phyloP scores from a whole-genome alignment of 2,797 vertebrate genomes.

The Scyliorhinus canicula region DNA sequence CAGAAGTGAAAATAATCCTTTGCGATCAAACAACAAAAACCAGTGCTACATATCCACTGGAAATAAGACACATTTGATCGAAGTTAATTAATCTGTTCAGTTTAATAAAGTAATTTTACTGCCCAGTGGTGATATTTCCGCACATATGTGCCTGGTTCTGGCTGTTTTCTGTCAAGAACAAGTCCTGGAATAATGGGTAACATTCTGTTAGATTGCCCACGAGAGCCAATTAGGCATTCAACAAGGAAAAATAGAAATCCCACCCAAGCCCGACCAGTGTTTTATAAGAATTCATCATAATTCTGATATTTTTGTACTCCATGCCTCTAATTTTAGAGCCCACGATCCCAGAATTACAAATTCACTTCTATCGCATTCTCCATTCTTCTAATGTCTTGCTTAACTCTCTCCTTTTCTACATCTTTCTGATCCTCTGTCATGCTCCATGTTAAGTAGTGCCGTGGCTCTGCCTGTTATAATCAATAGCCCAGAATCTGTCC shows the following conservation, averaged over 20 bases:
- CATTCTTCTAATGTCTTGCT: not conserved
- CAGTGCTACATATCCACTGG: no score
- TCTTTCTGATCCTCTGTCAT: not conserved
- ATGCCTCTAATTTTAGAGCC: not conserved
- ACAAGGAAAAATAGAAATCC: no score
- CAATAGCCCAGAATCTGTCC: not conserved
- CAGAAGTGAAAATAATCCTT: no score
- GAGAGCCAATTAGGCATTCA: no score
- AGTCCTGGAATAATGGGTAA: not conserved
- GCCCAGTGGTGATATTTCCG: not conserved
- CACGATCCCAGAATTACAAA: not conserved
- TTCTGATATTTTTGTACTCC: not conserved
- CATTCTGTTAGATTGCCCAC: not conserved
- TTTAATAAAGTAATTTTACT: not conserved
- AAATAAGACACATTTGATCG: no score
- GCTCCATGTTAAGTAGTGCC: not conserved
- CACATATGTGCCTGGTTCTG: not conserved
- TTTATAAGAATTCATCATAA: not conserved
- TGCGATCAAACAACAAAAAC: no score
- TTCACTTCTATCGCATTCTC: not conserved
- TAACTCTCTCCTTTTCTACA: not conserved
- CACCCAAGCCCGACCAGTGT: not conserved
- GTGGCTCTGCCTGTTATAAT: not conserved
- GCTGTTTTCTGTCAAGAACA: not conserved
- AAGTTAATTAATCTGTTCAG: not conserved